Conservation (phyloP, 2,113 vertebrate species). For the Marmota monax region DNA sequence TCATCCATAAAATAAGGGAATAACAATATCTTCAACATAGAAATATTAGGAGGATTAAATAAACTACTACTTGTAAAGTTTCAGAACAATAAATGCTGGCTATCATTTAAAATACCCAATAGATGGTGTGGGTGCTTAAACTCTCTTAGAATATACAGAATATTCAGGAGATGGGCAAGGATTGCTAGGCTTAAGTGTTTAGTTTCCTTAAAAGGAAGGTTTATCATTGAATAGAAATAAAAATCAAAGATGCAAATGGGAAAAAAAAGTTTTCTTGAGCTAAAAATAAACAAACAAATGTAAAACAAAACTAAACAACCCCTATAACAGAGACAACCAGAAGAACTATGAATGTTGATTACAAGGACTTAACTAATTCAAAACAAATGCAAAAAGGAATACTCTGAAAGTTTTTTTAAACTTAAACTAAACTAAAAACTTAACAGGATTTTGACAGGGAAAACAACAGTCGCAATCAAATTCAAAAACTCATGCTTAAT, state of each 20-base stretch:
- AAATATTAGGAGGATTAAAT: not conserved
- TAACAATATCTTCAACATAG: not conserved
- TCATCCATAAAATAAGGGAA: not conserved
- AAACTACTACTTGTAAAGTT: not conserved
- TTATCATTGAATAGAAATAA: not conserved
- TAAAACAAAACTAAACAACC: not conserved
- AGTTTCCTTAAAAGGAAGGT: not conserved
- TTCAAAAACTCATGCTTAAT: not conserved
- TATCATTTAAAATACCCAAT: not conserved
- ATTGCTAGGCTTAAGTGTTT: not conserved
- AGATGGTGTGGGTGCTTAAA: not conserved
- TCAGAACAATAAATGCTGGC: not conserved
- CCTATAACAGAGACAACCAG: not conserved
- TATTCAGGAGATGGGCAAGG: not conserved
- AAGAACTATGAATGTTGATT: not conserved
- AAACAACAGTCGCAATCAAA: constrained; percentile 24
- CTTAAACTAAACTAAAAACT: not conserved
- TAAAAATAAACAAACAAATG: constrained; percentile 34
- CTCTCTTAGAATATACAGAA: not conserved
- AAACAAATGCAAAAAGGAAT: not conserved
- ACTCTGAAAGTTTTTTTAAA: constrained; percentile 11
- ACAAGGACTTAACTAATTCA: not conserved
- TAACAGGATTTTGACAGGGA: not conserved
- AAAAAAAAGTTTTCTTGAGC: not conserved
- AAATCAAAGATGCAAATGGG: not conserved